Evolutionary conservation across 2,797 vertebrate genomes (phyloP), one percentile per base, ranked within the genome.

Genomic region (Enoplosus armatus): DNA sequence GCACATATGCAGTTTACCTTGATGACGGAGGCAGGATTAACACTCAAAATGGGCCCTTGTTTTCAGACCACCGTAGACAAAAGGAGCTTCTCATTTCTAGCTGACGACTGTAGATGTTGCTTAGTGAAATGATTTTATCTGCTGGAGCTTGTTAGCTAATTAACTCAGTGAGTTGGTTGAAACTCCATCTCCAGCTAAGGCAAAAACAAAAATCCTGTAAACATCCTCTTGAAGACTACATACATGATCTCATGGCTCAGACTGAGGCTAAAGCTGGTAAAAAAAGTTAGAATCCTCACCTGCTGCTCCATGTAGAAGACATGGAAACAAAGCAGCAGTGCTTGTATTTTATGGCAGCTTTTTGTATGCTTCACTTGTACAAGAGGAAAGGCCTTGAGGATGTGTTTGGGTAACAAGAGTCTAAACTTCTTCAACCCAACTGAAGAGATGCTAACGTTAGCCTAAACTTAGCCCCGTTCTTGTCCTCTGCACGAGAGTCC

Each of bases 391-490:
- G 5, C n/a, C 41, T 24, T 11, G 48, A 53, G 26, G 39, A 45
- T 33, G 27, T 64, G 37, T 63, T 73, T 43, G 27, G 16, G 55
- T n/a, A 37, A 51, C 45, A 64, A 18, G 18, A 60, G 56, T 39
- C 16, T 37, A 10, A 29, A 62, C 6, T 20, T 50, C 22, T 7
- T 27, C 35, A 43, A 1, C 58, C 54, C 47, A 24, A 9, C 47
- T 41, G 29, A 56, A 53, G 39, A 41, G 18, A 58, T 14, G n/a
- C 22, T 29, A 24, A 70, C 27, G 10, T 33, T 29, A 69, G 39
- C 29, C 37, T 39, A 24, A 24, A 39, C 9, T 0, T 24, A 39
- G n/a, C 9, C 8, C 56, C 37, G 56, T n/a, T 59, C n/a, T n/a
- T n/a, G n/a, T n/a, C n/a, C n/a, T n/a, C n/a, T n/a, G n/a, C n/a